These are phyloP conservation scores for Dynastes hyllus DNA, from an alignment of 2,888 invertebrate genomes.

Conservation along the genomic window DNA sequence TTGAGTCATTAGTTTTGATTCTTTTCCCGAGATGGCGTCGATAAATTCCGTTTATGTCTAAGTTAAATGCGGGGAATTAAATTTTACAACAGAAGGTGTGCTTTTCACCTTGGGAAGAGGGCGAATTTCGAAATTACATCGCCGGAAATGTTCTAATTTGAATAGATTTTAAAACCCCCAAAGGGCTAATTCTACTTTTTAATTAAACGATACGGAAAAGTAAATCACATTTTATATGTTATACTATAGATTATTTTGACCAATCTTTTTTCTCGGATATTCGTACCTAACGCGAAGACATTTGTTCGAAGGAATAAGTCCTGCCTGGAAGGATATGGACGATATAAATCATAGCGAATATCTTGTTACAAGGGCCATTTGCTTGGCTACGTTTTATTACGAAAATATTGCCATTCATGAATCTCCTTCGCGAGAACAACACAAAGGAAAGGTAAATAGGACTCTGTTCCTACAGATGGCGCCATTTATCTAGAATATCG, in stretches of 20 bases:
- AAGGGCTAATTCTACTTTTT: too few species aligned
- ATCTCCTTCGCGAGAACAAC: not conserved
- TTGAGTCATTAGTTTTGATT: slow-evolving; percentile 6
- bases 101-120: too few species aligned
- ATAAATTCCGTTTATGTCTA: not conserved
- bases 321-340: not conserved
- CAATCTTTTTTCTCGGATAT: not conserved
- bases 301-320: not conserved
- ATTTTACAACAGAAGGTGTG: not conserved
- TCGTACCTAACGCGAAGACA: not conserved
- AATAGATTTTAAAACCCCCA: too few species aligned
- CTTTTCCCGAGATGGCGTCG: not conserved
- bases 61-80: not conserved
- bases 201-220: too few species aligned
- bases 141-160: too few species aligned
- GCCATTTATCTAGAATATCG: not conserved
- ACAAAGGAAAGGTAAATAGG: slow-evolving; percentile 10
- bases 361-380: slow-evolving; percentile 25
- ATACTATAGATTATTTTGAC: too few species aligned
- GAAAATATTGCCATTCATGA: slow-evolving; percentile 18
- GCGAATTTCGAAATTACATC: too few species aligned
- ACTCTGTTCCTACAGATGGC: not conserved
- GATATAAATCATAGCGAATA: slow-evolving; percentile 14
- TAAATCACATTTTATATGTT: too few species aligned
- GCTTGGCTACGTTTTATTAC: slow-evolving; percentile 7